phyloP scores from a whole-genome alignment of 2,888 invertebrate species.

The Poecilobothrus nobilitatus region DNA sequence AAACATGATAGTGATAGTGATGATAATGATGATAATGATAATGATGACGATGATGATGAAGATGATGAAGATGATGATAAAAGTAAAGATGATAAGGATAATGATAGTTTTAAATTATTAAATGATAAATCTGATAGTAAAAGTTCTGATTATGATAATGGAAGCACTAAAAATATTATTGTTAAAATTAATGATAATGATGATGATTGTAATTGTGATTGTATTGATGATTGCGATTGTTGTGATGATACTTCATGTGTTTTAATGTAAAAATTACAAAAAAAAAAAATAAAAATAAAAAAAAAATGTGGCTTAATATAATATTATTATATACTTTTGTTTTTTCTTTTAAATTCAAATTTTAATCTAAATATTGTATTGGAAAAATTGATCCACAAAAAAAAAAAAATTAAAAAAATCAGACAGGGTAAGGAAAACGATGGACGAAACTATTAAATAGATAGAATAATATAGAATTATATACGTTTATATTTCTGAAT shows the following conservation, averaged over 20 bases:
- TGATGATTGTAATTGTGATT: neutral
- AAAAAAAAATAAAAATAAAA: no score
- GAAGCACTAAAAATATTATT: neutral
- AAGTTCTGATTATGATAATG: neutral
- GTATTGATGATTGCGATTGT: constrained; percentile 4
- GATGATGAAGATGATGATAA: neutral
- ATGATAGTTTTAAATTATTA: neutral
- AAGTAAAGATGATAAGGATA: neutral
- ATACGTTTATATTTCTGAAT: no score
- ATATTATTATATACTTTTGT: no score
- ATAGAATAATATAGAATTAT: no score
- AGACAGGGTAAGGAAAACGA: no score
- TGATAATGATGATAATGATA: neutral
- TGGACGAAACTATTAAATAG: no score
- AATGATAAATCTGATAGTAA: neutral
- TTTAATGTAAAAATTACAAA: neutral
- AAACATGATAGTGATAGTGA: neutral
- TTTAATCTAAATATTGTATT: no score
- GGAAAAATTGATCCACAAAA: no score
- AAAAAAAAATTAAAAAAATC: no score
- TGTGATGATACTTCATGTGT: neutral
- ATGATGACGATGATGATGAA: neutral
- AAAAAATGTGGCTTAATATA: no score
- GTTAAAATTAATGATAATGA: neutral
- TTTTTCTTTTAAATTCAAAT: no score